phyloP scores from a whole-genome alignment of 2,113 vertebrate species.

The Genyomyrus donnyi region DNA sequence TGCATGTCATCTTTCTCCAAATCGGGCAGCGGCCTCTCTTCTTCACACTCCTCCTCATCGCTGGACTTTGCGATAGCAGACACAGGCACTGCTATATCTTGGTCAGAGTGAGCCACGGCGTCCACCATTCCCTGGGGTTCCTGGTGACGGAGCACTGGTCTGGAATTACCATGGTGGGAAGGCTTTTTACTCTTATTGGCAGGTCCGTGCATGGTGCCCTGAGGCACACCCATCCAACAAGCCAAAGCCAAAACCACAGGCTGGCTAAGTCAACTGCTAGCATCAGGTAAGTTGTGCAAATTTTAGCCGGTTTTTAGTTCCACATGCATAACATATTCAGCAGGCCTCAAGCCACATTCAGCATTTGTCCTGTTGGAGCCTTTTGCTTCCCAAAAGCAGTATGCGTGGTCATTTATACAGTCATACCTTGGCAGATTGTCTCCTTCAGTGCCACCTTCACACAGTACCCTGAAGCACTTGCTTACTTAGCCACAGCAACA shows the following conservation, averaged over 20 bases:
- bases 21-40: conserved; percentile 39
- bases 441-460: neutral
- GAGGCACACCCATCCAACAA: conserved; percentile 11
- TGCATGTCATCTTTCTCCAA: conserved; percentile 65
- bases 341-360: neutral
- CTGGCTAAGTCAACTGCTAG: neutral
- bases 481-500: conserved; percentile 4
- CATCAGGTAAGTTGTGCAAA: neutral
- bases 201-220: neutral
- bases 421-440: neutral
- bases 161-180: conserved; percentile 1
- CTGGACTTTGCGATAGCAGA: neutral
- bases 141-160: neutral
- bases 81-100: neutral
- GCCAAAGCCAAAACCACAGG: neutral
- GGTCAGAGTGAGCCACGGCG: neutral
- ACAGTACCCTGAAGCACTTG: neutral
- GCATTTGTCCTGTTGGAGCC: neutral
- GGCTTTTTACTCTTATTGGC: neutral
- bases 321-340: neutral
- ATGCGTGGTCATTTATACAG: neutral
- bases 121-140: neutral
- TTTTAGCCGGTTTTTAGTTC: neutral
- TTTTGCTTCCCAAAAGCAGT: neutral
- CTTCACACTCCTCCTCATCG: neutral